Base-by-base conservation (phyloP, 2,888 invertebrate genomes). In the Pasiphila rectangulata region DNA sequence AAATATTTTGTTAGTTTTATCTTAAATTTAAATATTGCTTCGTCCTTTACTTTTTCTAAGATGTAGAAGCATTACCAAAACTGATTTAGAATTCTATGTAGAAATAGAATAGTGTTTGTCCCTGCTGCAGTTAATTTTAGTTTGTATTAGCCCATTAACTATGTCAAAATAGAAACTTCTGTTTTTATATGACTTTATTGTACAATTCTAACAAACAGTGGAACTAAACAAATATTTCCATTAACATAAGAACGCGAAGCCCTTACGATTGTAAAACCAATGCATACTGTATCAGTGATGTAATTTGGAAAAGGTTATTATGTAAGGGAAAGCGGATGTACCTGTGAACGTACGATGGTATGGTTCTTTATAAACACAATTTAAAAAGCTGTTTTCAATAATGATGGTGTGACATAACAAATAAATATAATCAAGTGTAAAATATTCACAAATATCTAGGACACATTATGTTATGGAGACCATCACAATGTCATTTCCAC, bases 261-360 rank as follows among this genome's bases (percentile, higher is more conserved):
- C 50, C 50, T 46, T 50, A 37, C 19, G 30, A 30, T 48, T 45
- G 37, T 45, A 52, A 51, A 59, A 58, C 64, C 63, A 60, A 56
- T 56, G 57, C 58, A 51, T 56, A 54, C 30, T 55, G 55, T 44
- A 41, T 37, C 23, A 34, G 41, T 68, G 56, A 61, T 58, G 69
- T 61, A 64, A 69, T 48, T 36, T 50, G 53, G 59, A 67, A 64
- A 67, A 62, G 48, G 50, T 43, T 40, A 46, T 72, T 69, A 53
- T 57, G 60, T 67, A 68, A 71, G 52, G 53, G 67, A 71, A 70
- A 70, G 66, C 56, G 49, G 34, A 61, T 59, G 46, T 64, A 48
- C 67, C 67, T 30, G 39, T 29, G 47, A 46, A 50, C 57, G 51
- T 48, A 39, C 37, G 47, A 45, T 45, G 51, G 50, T 55, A 55